Percentiles rank a stretch among this genome's conserved stretches.
These are phyloP conservation scores for Koerneria pararmatus DNA, from an alignment of 2,888 invertebrate species.

Conservation along the genomic window DNA sequence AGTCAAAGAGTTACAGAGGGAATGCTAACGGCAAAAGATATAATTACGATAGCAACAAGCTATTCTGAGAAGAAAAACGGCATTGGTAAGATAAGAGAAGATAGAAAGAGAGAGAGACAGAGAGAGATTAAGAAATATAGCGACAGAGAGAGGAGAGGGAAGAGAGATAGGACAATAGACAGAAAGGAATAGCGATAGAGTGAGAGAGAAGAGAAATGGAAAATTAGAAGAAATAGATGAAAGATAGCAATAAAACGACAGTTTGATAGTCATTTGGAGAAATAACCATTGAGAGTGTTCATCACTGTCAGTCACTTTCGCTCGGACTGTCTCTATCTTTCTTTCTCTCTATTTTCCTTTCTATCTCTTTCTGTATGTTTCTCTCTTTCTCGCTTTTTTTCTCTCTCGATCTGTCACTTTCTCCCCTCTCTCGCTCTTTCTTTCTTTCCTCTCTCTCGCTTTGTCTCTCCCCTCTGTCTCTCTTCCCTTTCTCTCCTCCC, in stretches of 20 bases:
- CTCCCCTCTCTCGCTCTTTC: no score
- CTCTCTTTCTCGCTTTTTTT: no score
- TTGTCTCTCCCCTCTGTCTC: neutral
- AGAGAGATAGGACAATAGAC: conserved; percentile 1
- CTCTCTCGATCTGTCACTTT: no score
- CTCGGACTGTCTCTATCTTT: no score
- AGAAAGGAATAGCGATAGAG: neutral
- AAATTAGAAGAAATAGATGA: conserved; percentile 1
- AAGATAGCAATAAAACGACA: neutral
- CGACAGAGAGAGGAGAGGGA: neutral
- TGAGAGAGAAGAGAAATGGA: neutral
- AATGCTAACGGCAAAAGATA: conserved; percentile 2
- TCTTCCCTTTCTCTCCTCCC: conserved; percentile 9
- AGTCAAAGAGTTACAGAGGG: neutral
- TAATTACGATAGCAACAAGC: conserved; percentile 4
- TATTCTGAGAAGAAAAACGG: conserved; percentile 4
- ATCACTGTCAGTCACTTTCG: no score
- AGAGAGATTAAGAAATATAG: neutral
- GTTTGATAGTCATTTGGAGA: neutral
- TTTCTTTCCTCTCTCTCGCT: no score
- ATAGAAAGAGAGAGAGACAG: neutral
- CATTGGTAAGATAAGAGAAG: neutral
- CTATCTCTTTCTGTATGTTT: no score
- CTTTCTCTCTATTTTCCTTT: no score
- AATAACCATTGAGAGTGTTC: neutral